Base-by-base conservation (phyloP, 2,113 vertebrate genomes). In the Menura novaehollandiae region DNA sequence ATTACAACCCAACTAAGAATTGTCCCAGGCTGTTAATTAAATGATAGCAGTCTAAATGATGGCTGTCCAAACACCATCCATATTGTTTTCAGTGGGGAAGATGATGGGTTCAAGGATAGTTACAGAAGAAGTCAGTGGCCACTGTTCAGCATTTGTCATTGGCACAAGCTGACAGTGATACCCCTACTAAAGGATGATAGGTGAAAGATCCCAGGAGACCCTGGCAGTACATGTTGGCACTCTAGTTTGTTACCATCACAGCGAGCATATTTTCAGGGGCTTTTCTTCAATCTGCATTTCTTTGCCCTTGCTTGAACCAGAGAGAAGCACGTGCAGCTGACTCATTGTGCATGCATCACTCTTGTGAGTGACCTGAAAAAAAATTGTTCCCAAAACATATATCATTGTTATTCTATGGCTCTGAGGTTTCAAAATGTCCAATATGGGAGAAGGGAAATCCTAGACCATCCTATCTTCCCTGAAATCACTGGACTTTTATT, bases 241-340 rank as follows among this genome's bases (percentile, higher is more conserved):
- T 8, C 30, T 67, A 11, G 5, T 10, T 24, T n/a, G 7, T 51
- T 76, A 17, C 30, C 9, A 12, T 63, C 43, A 69, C 47, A 64
- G 15, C 0, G 0, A 69, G 20, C 5, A 4, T 15, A 7, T 72
- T 91, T 52, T 33, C 33, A 44, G 52, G 56, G 51, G 7, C 13
- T 79, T 23, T 82, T 19, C 28, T 63, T 69, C 46, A 43, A 7
- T 52, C n/a, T 33, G 23, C 4, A 10, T 37, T 56, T 69, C 46
- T 76, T 66, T 74, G 17, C 3, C 20, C 9, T 80, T 71, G 3
- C 26, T 72, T 62, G 11, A 63, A 56, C 18, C 35, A 47, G n/a
- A 44, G 28, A 68, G 32, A 53, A 56, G 19, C 2, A 1, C 0
- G 0, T 8, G 28, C 32, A 55, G n/a, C 13, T 51, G 16, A 35